phyloP scores from a whole-genome alignment of 1,140 invertebrate genomes.

The Idris sp. region DNA sequence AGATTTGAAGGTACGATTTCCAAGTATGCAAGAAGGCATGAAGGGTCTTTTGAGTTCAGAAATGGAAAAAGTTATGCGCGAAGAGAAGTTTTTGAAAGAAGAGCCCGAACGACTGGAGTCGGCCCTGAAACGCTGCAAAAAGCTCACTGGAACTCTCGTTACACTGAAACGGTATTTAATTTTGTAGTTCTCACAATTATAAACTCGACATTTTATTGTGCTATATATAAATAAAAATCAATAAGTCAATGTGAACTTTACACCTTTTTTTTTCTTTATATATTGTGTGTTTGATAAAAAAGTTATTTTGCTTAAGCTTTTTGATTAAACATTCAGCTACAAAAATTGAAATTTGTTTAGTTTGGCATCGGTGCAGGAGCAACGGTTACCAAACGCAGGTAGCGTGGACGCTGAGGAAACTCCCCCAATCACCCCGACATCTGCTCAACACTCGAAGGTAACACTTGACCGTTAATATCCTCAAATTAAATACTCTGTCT shows the following conservation, averaged over 20 bases:
- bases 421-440: constrained; percentile 82
- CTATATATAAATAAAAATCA: too few relatives aligned
- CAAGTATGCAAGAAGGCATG: constrained; percentile 91
- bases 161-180: constrained; percentile 93
- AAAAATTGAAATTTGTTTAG: constrained; percentile 81
- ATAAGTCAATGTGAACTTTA: too few relatives aligned
- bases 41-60: constrained; percentile 92
- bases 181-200: too few relatives aligned
- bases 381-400: constrained; percentile 85
- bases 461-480: constrained; percentile 51
- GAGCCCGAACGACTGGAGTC: constrained; percentile 95
- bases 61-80: constrained; percentile 95
- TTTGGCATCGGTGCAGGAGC: constrained; percentile 96
- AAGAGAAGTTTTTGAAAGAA: constrained; percentile 97
- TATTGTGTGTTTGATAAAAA: too few relatives aligned
- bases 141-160: constrained; percentile 96
- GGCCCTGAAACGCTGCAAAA: constrained; percentile 94
- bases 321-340: too few relatives aligned
- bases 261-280: too few relatives aligned
- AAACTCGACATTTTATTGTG: too few relatives aligned
- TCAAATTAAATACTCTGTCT: constrained; percentile 29
- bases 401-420: constrained; percentile 81
- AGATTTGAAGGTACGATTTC: constrained; percentile 94
- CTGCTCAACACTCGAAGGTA: constrained; percentile 84
- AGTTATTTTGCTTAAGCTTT: too few relatives aligned